These are phyloP conservation scores for Mesoligia furuncula DNA, from an alignment of 2,888 invertebrate genomes.

Conservation along the genomic window DNA sequence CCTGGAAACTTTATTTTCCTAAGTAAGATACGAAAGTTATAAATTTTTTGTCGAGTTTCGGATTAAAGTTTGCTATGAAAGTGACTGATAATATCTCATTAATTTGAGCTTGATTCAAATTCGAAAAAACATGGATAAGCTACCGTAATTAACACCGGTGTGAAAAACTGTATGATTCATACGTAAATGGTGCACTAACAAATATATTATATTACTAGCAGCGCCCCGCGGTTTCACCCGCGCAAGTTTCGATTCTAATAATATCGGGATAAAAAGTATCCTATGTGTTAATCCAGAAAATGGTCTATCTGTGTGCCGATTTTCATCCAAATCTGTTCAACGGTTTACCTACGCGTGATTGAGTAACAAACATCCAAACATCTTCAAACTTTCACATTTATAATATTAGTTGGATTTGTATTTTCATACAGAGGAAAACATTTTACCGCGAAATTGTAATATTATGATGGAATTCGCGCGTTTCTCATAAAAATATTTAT, in stretches of 20 bases:
- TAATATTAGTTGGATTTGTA: not conserved
- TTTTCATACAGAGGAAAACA: conserved; percentile 23
- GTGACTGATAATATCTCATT: not conserved
- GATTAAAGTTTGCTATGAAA: not conserved
- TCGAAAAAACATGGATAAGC: not conserved
- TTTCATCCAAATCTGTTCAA: too few relatives aligned
- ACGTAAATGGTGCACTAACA: conserved; percentile 9
- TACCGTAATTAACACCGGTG: conserved; percentile 2
- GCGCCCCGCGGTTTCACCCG: too few relatives aligned
- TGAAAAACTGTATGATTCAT: not conserved
- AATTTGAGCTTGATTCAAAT: not conserved
- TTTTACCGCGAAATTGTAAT: conserved; percentile 19
- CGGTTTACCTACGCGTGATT: too few relatives aligned
- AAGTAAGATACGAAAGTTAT: not conserved
- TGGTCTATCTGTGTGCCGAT: too few relatives aligned
- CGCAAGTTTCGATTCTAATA: too few relatives aligned
- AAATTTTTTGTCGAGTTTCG: not conserved
- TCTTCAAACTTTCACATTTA: too few relatives aligned
- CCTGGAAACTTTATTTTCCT: not conserved
- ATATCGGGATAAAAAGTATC: too few relatives aligned
- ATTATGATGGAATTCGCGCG: not conserved
- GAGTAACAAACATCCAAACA: too few relatives aligned
- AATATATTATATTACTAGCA: not conserved
- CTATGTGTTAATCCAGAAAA: too few relatives aligned
- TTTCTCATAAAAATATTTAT: not conserved